These are phyloP conservation scores for Argynnis bischoffii DNA, from an alignment of 2,888 invertebrate species.

Conservation along the genomic window DNA sequence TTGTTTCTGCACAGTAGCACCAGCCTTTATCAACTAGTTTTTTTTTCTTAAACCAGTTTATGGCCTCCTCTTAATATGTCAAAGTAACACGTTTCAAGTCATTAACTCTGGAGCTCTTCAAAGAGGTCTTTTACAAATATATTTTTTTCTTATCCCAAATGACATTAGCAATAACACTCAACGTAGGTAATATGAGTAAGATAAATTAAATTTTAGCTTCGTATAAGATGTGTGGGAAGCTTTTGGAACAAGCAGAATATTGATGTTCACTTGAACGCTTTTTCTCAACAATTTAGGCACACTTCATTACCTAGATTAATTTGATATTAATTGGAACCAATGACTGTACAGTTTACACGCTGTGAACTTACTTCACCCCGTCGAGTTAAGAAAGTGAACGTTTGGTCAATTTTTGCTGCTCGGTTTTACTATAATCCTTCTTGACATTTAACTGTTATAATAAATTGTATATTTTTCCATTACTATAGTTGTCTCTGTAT, in stretches of 20 bases:
- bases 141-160: too few species aligned
- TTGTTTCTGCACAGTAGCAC: constrained; percentile 57
- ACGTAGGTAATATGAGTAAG: background rate
- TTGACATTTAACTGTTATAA: too few species aligned
- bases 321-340: constrained; percentile 35
- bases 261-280: constrained; percentile 27
- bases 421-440: background rate
- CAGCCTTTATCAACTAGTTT: constrained; percentile 46
- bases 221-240: constrained; percentile 6
- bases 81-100: constrained; percentile 68
- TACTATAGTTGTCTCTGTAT: too few species aligned
- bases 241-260: background rate
- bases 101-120: constrained; percentile 63
- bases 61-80: constrained; percentile 72
- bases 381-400: background rate
- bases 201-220: background rate
- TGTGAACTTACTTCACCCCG: constrained; percentile 2
- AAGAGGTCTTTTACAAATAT: constrained; percentile 16
- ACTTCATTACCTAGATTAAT: constrained; percentile 33
- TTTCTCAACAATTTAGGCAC: constrained; percentile 31
- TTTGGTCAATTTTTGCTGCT: background rate
- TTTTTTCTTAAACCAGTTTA: constrained; percentile 69
- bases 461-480: too few species aligned
- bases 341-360: constrained; percentile 7
- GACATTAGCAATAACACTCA: too few species aligned